Conservation (phyloP, 2,888 invertebrate genomes). For the Anodontia alba region DNA sequence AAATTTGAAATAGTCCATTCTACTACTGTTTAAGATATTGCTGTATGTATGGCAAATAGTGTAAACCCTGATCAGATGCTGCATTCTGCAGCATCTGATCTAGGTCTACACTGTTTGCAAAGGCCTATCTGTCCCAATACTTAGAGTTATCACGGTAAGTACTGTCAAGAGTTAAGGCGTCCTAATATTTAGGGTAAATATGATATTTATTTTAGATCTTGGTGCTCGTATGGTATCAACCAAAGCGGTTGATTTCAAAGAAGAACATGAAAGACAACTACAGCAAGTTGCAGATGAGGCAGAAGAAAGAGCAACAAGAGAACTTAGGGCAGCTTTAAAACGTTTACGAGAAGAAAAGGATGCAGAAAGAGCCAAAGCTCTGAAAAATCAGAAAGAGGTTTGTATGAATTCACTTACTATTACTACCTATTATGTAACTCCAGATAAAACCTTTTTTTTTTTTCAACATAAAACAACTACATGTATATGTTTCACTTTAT, state of each 20-base stretch:
- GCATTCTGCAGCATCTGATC: too few species aligned
- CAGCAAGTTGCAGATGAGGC: conserved; percentile 74
- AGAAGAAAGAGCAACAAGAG: conserved; percentile 76
- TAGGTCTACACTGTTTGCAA: too few species aligned
- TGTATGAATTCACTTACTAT: not conserved
- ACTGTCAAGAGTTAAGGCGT: too few species aligned
- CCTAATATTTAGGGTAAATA: too few species aligned
- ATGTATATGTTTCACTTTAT: too few species aligned
- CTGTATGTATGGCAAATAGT: too few species aligned
- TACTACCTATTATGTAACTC: too few species aligned
- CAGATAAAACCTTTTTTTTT: not conserved
- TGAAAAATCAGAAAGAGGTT: conserved; percentile 78
- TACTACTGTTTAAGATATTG: too few species aligned
- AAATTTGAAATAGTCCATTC: too few species aligned
- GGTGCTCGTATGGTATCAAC: conserved; percentile 68
- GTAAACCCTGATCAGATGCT: too few species aligned
- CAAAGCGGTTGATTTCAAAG: conserved; percentile 72
- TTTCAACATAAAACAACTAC: not conserved
- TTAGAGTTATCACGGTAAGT: too few species aligned
- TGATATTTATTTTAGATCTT: conserved; percentile 44
- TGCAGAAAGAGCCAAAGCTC: conserved; percentile 72
- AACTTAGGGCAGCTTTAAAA: conserved; percentile 76
- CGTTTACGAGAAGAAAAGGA: conserved; percentile 73
- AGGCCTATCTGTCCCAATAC: too few species aligned
- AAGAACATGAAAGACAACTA: conserved; percentile 73